Conservation (phyloP, 2,113 vertebrate genomes). For the Elgaria multicarinata region DNA sequence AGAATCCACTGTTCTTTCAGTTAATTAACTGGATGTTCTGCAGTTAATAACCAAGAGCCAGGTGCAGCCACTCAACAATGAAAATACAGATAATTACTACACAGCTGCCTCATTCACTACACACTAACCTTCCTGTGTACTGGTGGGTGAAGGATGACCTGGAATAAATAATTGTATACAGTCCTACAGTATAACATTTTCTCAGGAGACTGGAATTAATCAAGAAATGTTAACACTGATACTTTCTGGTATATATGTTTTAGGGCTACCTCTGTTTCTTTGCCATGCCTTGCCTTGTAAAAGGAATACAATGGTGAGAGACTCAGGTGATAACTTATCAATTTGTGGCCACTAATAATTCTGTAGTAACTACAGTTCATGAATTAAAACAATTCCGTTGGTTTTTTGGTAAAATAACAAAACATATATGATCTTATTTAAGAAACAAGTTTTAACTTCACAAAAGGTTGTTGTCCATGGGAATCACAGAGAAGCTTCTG, state of each 20-base stretch:
- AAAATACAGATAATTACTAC: constrained; percentile 25
- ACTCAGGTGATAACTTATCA: not conserved
- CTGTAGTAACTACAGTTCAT: not conserved
- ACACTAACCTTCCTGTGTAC: not conserved
- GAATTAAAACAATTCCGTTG: not conserved
- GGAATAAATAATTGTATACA: constrained; percentile 10
- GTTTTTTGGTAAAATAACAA: not conserved
- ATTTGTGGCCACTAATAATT: not conserved
- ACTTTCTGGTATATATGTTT: not conserved
- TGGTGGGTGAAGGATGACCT: constrained; percentile 24
- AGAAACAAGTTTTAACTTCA: not conserved
- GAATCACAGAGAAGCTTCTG: not conserved
- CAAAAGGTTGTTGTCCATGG: not conserved
- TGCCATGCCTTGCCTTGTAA: not conserved
- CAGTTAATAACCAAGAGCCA: constrained; percentile 18
- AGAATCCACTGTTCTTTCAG: constrained; percentile 8
- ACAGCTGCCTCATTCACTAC: constrained; percentile 21
- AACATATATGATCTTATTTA: not conserved
- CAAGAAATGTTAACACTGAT: not conserved
- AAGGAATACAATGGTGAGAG: not conserved
- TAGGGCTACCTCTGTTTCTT: not conserved
- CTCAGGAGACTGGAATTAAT: not conserved
- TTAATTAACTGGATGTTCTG: constrained; percentile 15
- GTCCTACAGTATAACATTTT: not conserved
- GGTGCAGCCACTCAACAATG: constrained; percentile 29